Evolutionary conservation across 2,113 vertebrate genomes (phyloP).

Genomic region (Nesoenas mayeri): DNA sequence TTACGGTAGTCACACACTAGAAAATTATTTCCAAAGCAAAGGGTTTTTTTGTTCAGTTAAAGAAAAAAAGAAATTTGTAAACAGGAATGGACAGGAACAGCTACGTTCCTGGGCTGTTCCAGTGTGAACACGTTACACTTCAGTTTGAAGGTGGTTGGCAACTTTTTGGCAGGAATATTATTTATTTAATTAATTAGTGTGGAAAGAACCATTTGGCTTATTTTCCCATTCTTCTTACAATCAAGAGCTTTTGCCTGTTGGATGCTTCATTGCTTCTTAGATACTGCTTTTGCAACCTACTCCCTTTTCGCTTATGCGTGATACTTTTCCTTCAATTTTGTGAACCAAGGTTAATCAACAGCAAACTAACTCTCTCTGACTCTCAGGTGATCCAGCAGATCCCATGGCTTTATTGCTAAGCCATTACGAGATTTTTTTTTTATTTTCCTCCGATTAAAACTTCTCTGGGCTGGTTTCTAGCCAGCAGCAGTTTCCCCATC

Average conservation of each 20-base stretch:
- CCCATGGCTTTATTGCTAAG: neutral
- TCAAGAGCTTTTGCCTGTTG: neutral
- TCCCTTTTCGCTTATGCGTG: neutral
- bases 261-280: neutral
- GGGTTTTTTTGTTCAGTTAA: neutral
- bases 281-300: neutral
- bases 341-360: neutral
- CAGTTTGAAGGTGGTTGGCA: slow-evolving; percentile 27
- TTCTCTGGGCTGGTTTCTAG: neutral
- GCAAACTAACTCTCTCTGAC: neutral
- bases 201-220: neutral
- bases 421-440: neutral
- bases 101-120: slow-evolving; percentile 33
- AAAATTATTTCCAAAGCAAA: slow-evolving; percentile 33
- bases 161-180: slow-evolving; percentile 45
- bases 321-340: neutral
- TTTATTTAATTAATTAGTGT: slow-evolving; percentile 53
- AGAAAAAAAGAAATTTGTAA: neutral
- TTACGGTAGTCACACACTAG: slow-evolving; percentile 14
- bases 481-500: neutral
- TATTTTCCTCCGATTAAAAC: neutral
- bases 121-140: slow-evolving; percentile 39
- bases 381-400: neutral
- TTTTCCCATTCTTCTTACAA: neutral
- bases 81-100: slow-evolving; percentile 59